Base-by-base conservation (phyloP, 2,888 invertebrate genomes). In the Agrochola litura region DNA sequence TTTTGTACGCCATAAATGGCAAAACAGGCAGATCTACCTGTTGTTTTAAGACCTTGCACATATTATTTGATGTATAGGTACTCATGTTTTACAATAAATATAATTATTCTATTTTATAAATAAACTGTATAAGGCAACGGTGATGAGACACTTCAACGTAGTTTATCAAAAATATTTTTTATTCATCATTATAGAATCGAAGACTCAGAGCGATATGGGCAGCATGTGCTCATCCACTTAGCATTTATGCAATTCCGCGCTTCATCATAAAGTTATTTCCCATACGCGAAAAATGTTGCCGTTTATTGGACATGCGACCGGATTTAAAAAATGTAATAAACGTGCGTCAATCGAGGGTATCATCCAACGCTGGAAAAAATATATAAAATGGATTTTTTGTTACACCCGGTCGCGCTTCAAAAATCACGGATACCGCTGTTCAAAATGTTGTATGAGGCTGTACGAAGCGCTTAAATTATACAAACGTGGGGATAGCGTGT, bases 271-370 rank as follows among this genome's bases (percentile, higher is more conserved):
- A 71, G 61, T 67, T 52, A 79, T 77, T 73, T 73, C 3, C 4
- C 37, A 69, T 56, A 63, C 52, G 54, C 43, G 52, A 79, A 69
- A 56, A 68, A 61, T 74, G 52, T 49, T 54, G 25, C 49, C 63
- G 25, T 75, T 72, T 41, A 83, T 79, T 65, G 79, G 72, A 79
- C 71, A 69, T 52, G 25, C 71, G 56, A 68, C 9, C 41, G 61
- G 52, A 73, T 83, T 79, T 43, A 67, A 75, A 80, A 78, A 83
- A 66, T 73, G 69, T 66, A 49, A 75, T 66, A 75, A 75, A 83
- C 58, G 58, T 52, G 49, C 71, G 56, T 75, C 68, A 72, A 60
- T 83, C 41, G 72, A 54, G 30, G 65, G 63, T 64, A 65, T 68
- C 67, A 71, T 43, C 46, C 61, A 54, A 66, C 58, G 63, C 22